Evolutionary conservation across 2,113 vertebrate species (phyloP), one percentile per base, ranked within the genome.

Genomic region (Antennarius striatus): DNA sequence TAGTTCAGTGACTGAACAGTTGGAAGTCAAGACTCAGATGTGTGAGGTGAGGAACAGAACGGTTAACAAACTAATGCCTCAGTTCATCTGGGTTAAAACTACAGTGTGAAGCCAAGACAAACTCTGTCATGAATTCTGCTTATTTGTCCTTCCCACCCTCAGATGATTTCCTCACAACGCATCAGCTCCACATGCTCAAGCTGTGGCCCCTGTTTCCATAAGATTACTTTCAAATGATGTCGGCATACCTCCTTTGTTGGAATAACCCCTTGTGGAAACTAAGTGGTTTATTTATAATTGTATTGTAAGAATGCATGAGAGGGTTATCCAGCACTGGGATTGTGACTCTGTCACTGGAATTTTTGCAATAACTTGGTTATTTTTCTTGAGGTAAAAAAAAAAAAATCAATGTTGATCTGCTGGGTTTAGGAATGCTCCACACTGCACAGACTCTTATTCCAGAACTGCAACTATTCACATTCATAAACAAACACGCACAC

Each of bases 311-410:
- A 79, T 77, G 75, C 32, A 7, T 36, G 32, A 36, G 32, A 36
- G 7, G 32, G 59, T 75, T 79, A 71, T 65, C 85, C 53, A 22
- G 54, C 54, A 10, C 13, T 54, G 42, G 54, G 52, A 58, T 75
- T 3, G 8, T 17, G 60, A 61, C 36, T 49, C 36, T 49, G 56
- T 81, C 75, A 63, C 12, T 74, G 81, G 79, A 81, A 81, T 90
- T 77, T 83, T 54, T 77, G 10, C 11, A 43, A 43, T 84, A 89
- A 86, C 64, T 65, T 29, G 60, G 80, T 66, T 81, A 78, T 90
- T 86, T 77, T 53, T 73, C 42, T 83, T 45, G 68, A 84, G 81
- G 72, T 80, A 50, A 61, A 77, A 74, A 82, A 50, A 61, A 77
- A 74, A 82, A 86, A 73, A 22, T 22, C 46, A 75, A 69, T 63